Percentiles rank a stretch among this genome's conserved stretches.
phyloP scores from a whole-genome alignment of 2,888 invertebrate genomes.

The Keiferia lycopersicella region DNA sequence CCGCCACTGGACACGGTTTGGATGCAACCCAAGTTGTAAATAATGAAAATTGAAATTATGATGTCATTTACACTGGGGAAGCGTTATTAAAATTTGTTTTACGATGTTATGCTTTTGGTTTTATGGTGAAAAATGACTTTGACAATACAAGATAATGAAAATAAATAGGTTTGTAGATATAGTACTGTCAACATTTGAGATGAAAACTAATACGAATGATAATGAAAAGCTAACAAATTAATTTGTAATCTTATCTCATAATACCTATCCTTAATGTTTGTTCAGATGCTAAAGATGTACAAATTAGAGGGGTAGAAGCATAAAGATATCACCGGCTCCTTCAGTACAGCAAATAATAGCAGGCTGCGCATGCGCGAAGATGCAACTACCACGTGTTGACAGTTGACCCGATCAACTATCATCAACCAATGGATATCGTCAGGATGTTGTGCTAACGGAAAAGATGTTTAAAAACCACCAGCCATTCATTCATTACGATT shows the following conservation, averaged over 20 bases:
- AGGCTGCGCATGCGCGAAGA: conserved; percentile 14
- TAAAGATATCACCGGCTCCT: conserved; percentile 15
- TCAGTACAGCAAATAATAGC: conserved; percentile 2
- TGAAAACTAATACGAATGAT: not conserved
- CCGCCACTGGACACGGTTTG: conserved; percentile 17
- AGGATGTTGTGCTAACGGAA: conserved; percentile 31
- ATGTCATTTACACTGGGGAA: conserved; percentile 15
- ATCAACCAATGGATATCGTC: conserved; percentile 25
- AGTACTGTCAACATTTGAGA: not conserved
- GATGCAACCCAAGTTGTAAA: conserved; percentile 29
- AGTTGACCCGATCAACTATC: conserved; percentile 32
- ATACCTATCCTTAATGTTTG: not conserved
- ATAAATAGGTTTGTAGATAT: not conserved
- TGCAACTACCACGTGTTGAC: conserved; percentile 31
- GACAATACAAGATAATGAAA: not conserved
- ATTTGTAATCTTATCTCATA: conserved; percentile 16
- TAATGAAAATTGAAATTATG: conserved; percentile 23
- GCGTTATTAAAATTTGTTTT: conserved; percentile 22
- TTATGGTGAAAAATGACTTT: not conserved
- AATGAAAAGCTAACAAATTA: not conserved
- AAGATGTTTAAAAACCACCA: conserved; percentile 8
- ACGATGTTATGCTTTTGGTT: conserved; percentile 1
- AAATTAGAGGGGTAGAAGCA: not conserved
- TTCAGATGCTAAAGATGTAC: not conserved
- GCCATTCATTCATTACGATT: not conserved